Evolutionary conservation across 2,888 invertebrate species (phyloP).

Genomic region (Sarcophaga carnaria): DNA sequence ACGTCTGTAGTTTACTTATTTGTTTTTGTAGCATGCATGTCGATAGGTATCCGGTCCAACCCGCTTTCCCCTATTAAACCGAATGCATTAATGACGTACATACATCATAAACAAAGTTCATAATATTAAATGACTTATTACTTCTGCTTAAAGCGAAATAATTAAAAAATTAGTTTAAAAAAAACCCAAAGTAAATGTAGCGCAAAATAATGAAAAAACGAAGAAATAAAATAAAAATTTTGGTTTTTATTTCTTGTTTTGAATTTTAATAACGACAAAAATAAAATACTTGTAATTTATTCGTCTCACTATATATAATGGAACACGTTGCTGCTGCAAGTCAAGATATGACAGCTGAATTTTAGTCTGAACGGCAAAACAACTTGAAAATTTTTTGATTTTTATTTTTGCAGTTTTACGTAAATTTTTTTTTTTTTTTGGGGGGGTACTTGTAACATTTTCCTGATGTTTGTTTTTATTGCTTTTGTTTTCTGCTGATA

Average conservation of each 20-base stretch:
- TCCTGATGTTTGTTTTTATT: background rate
- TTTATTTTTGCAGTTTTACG: background rate
- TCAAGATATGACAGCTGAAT: background rate
- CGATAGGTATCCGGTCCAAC: background rate
- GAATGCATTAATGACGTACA: constrained; percentile 38
- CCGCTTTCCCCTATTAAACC: background rate
- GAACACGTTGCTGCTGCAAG: background rate
- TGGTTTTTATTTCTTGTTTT: background rate
- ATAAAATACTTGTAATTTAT: background rate
- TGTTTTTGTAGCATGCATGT: no score
- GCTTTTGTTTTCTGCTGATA: background rate
- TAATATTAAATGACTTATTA: constrained; percentile 47
- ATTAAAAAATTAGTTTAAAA: constrained; percentile 29
- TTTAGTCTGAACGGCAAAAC: background rate
- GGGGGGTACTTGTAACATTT: background rate
- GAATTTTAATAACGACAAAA: background rate
- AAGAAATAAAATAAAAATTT: background rate
- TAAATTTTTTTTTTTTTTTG: background rate
- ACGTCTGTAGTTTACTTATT: no score
- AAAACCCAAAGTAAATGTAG: constrained; percentile 27
- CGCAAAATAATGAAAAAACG: constrained; percentile 16
- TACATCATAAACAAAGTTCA: constrained; percentile 22
- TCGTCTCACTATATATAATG: background rate
- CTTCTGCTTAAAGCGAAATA: constrained; percentile 18
- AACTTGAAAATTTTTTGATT: background rate